Evolutionary conservation across 2,113 vertebrate species (phyloP), one percentile per base, ranked within the genome.

Genomic region (Takifugu flavidus): DNA sequence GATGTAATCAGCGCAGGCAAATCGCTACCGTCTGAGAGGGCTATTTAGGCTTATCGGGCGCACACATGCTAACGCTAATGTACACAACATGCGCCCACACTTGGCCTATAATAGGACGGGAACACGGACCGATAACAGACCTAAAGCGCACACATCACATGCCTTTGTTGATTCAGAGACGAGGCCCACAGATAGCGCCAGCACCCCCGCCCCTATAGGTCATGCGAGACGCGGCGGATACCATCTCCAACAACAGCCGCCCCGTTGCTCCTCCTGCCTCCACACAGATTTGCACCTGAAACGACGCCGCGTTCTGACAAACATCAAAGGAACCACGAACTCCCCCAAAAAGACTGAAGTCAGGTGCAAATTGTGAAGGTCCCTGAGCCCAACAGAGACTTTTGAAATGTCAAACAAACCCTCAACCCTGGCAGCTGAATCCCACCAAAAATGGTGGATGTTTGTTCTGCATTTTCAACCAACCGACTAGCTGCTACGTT

Each of bases 1-100:
- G 77, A 82, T 86, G 76, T 59, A 83, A 85, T 88, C 82, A 80
- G 75, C 27, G 42, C 64, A 56, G 73, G 81, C 65, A 72, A 79
- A 82, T 20, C 68, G 72, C 67, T 59, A 67, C 71, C 70, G 68
- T 72, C 67, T 61, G 70, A 78, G 75, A 78, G 61, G 65, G 51
- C 28, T 78, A 71, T 84, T 84, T 75, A 80, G n/a, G 43, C 70
- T 74, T 65, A 79, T 82, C 77, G 74, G 73, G 47, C 78, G 55
- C 59, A 72, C 56, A 25, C 62, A 65, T 26, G 61, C 13, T 62
- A 50, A 45, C 47, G 54, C 56, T 15, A 45, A 50, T 25, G 51
- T 25, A 31, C 70, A 49, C 13, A 43, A 70, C 10, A 39, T 56
- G 62, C 2, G 59, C 44, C 34, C 66, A 70, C 50, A 49, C 46